A percentile compares a stretch with the other conserved stretches of the same genome.
Evolutionary conservation across 2,888 invertebrate genomes (phyloP).

Genomic region (Lycophotia porphyrea): DNA sequence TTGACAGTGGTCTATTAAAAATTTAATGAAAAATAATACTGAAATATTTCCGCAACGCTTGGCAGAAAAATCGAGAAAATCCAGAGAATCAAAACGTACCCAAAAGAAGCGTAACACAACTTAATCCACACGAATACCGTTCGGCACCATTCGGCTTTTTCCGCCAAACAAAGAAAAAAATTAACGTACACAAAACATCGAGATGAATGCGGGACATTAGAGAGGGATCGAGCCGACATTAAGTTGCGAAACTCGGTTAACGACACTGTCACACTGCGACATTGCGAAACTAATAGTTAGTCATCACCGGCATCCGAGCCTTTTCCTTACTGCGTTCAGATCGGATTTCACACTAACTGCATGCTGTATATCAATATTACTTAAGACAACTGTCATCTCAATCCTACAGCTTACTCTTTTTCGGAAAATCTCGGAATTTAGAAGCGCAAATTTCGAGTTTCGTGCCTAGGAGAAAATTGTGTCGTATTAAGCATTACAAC

Average conservation of each 20-base stretch:
- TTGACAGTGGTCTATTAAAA: neutral
- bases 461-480: accelerated
- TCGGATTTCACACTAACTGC: slow-evolving; percentile 15
- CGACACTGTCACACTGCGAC: slow-evolving; percentile 61
- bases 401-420: neutral
- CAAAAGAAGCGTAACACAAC: neutral
- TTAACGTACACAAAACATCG: slow-evolving; percentile 35
- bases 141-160: slow-evolving; percentile 33
- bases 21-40: neutral
- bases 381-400: neutral
- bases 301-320: slow-evolving; percentile 47
- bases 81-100: neutral
- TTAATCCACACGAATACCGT: slow-evolving; percentile 7
- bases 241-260: slow-evolving; percentile 72
- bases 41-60: neutral
- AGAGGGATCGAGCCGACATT: slow-evolving; percentile 62
- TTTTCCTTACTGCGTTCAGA: slow-evolving; percentile 23
- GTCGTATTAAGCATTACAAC: neutral
- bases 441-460: neutral
- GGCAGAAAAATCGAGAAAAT: neutral
- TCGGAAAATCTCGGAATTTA: neutral
- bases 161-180: slow-evolving; percentile 50
- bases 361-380: slow-evolving; percentile 16
- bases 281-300: slow-evolving; percentile 59
- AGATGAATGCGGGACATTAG: slow-evolving; percentile 60